A percentile compares a stretch with the other conserved stretches of the same genome.
Evolutionary conservation across 2,797 vertebrate genomes (phyloP).

Genomic region (Acanthopagrus latus): DNA sequence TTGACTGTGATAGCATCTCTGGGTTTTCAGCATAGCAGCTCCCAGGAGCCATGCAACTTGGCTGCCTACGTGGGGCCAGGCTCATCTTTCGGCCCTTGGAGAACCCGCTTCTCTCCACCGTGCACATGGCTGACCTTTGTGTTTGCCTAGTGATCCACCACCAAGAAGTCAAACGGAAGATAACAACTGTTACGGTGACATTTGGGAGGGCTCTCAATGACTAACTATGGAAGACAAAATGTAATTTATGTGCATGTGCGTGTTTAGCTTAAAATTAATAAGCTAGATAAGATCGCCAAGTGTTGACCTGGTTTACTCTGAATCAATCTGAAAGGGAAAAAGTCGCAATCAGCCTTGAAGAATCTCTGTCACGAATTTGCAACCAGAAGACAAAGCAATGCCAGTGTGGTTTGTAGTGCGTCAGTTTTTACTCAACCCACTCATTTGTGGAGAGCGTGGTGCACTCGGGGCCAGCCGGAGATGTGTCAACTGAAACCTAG

Average conservation of each 20-base stretch:
- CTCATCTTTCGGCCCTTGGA: conserved; percentile 61
- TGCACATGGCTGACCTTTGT: conserved; percentile 15
- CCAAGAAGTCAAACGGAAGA: neutral
- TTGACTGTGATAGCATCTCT: conserved; percentile 69
- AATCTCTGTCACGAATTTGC: conserved; percentile 57
- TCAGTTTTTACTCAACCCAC: conserved; percentile 60
- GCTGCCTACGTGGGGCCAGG: conserved; percentile 63
- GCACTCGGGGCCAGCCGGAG: conserved; percentile 44
- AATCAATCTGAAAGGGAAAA: conserved; percentile 29
- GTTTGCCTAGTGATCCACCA: conserved; percentile 6
- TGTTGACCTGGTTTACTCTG: conserved; percentile 19
- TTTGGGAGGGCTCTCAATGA: neutral
- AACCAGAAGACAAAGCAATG: conserved; percentile 60
- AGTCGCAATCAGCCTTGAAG: conserved; percentile 4
- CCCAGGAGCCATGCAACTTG: conserved; percentile 42
- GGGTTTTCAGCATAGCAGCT: conserved; percentile 57
- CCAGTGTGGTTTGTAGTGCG: conserved; percentile 67
- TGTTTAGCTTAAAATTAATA: neutral
- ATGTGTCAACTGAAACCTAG: conserved; percentile 78
- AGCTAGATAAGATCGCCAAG: neutral
- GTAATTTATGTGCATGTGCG: neutral
- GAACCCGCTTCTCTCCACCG: conserved; percentile 16
- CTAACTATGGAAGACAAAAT: neutral
- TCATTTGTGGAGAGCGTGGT: conserved; percentile 73
- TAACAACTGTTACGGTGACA: neutral